These are phyloP conservation scores for Lumbricus terrestris DNA, from an alignment of 2,888 invertebrate genomes.

Conservation along the genomic window DNA sequence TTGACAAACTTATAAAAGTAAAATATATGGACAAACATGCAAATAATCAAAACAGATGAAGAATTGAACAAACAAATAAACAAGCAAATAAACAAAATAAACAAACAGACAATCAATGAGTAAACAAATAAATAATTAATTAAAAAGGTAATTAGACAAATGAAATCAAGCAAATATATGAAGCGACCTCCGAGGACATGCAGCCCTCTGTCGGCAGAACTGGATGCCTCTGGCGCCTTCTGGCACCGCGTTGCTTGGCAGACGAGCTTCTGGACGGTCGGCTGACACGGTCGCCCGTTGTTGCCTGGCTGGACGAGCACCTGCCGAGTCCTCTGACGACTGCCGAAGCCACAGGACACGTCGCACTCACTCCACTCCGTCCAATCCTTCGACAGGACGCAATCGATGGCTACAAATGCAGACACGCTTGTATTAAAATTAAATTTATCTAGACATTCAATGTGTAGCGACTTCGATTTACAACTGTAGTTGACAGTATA, in stretches of 20 bases:
- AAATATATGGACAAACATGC: no score
- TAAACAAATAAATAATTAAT: no score
- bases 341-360: conserved; percentile 36
- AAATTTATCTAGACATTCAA: no score
- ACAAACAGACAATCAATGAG: no score
- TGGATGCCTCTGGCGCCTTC: neutral
- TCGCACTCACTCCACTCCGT: conserved; percentile 33
- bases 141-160: no score
- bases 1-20: no score
- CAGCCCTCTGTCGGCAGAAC: neutral
- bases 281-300: neutral
- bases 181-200: neutral
- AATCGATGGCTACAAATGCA: neutral
- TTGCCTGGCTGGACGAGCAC: neutral
- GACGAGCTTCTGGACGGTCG: neutral
- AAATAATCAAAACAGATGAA: no score
- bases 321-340: conserved; percentile 20
- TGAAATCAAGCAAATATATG: neutral
- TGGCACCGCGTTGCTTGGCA: neutral
- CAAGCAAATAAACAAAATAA: no score
- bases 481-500: no score
- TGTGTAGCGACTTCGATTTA: no score
- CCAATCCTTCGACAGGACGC: conserved; percentile 32
- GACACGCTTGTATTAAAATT: no score
- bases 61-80: no score